These are phyloP conservation scores for Zhengitettix transpicula DNA, from an alignment of 2,888 invertebrate genomes.

Conservation along the genomic window DNA sequence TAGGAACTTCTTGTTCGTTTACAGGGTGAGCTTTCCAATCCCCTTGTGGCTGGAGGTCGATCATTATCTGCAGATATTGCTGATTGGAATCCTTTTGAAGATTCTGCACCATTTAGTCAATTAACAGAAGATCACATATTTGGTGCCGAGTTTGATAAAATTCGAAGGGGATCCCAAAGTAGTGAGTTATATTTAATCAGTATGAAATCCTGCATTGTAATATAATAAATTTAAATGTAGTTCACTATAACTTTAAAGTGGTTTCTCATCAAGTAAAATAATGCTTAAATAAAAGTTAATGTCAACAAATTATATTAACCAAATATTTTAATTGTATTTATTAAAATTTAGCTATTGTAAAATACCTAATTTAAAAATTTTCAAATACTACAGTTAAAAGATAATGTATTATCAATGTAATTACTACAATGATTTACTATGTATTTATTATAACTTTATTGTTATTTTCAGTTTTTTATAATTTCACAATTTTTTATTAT, in stretches of 20 bases:
- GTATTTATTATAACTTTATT: not conserved
- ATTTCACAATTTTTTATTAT: not conserved
- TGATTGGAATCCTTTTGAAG: constrained; percentile 75
- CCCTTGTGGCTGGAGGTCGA: constrained; percentile 22
- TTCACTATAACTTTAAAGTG: too few species aligned
- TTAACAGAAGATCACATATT: constrained; percentile 67
- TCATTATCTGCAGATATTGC: constrained; percentile 40
- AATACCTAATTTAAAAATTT: too few species aligned
- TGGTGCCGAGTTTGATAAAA: constrained; percentile 69
- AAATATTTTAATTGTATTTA: too few species aligned
- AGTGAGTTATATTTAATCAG: constrained; percentile 34
- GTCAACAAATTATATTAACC: too few species aligned
- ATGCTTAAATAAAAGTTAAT: too few species aligned
- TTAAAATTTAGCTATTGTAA: too few species aligned
- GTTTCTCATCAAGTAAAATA: too few species aligned
- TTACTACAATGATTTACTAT: not conserved
- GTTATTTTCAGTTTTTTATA: too few species aligned
- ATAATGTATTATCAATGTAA: too few species aligned
- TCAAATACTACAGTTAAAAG: too few species aligned
- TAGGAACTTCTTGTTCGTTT: not conserved
- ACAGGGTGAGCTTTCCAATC: constrained; percentile 27
- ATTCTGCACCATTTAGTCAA: constrained; percentile 48
- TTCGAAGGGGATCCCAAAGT: constrained; percentile 59
- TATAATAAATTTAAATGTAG: too few species aligned
- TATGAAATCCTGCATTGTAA: not conserved